Conservation (phyloP, 2,113 vertebrate genomes). For the Brienomyrus longianalis region DNA sequence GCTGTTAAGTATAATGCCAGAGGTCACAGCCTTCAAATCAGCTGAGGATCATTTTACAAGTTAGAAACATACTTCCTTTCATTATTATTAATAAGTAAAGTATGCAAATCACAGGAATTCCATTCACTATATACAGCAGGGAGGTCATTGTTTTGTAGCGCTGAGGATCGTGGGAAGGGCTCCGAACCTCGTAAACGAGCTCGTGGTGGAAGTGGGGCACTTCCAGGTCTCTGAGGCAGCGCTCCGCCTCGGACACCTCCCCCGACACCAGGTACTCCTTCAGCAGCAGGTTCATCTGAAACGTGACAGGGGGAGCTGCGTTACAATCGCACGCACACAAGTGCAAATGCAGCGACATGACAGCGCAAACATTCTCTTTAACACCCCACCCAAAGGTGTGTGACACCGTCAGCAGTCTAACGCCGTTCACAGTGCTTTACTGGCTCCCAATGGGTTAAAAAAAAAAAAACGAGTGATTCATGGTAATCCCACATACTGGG, state of each 20-base stretch:
- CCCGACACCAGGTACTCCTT: slow-evolving; percentile 74
- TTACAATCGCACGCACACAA: slow-evolving; percentile 9
- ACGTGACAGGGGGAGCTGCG: not conserved
- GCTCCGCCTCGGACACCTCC: slow-evolving; percentile 68
- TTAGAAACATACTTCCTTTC: not conserved
- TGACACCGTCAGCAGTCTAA: not conserved
- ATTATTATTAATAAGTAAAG: not conserved
- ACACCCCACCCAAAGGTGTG: not conserved
- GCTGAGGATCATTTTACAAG: not conserved
- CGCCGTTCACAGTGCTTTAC: not conserved
- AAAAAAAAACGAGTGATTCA: not conserved
- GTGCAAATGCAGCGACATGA: not conserved
- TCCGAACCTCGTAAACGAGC: slow-evolving; percentile 73
- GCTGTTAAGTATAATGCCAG: not conserved
- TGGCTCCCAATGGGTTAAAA: not conserved
- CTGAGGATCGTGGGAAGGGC: not conserved
- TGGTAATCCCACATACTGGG: not conserved
- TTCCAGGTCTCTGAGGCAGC: slow-evolving; percentile 71
- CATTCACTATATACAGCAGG: not conserved
- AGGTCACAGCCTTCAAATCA: not conserved
- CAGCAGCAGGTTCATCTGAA: slow-evolving; percentile 75
- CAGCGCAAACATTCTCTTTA: not conserved
- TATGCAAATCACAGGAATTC: not conserved
- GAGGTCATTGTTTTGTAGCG: not conserved
- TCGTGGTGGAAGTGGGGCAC: slow-evolving; percentile 86